Base-by-base conservation (phyloP, 2,113 vertebrate genomes). In the Pollachius pollachius region DNA sequence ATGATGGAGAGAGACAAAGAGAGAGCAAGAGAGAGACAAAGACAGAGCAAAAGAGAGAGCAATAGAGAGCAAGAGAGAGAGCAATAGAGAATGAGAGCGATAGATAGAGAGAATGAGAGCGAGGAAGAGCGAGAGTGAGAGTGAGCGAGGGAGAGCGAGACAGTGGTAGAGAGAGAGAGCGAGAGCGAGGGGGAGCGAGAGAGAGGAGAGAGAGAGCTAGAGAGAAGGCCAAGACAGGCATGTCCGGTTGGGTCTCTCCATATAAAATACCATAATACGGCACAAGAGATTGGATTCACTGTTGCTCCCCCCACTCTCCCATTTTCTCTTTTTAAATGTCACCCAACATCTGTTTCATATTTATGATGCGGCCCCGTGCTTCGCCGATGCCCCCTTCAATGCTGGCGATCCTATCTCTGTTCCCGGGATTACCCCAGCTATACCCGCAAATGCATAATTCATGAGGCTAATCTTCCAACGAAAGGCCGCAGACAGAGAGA, bases 331-430 rank as follows among this genome's bases (percentile, higher is more conserved):
- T 88, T 85, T 37, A 89, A 91, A 91, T 90, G 89, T 91, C 91
- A 92, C 83, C 88, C 85, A 90, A 89, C 89, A 90, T 92, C 89
- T 90, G 89, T 90, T 90, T 91, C 90, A 91, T 92, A 91, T 91
- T 92, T 91, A 90, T 90, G 84, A 89, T 74, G 81, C 82, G 86
- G 85, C 87, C 74, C 83, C 85, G 23, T 84, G 81, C 79, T 72
- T 87, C 79, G 69, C 81, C 77, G 79, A 87, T 88, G 84, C 85
- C 87, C 89, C 86, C 81, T 87, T 85, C 86, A 81, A 89, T 88
- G 87, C 81, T 75, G 83, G 81, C 82, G 89, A 90, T 91, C 82
- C 84, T 89, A 91, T 90, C 90, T 79, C 81, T 79, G 71, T 87
- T 82, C 86, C 86, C 84, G 84, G 89, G 90, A 90, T 91, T 89